These are phyloP conservation scores for Clanis bilineata DNA, from an alignment of 2,888 invertebrate species.

Conservation along the genomic window DNA sequence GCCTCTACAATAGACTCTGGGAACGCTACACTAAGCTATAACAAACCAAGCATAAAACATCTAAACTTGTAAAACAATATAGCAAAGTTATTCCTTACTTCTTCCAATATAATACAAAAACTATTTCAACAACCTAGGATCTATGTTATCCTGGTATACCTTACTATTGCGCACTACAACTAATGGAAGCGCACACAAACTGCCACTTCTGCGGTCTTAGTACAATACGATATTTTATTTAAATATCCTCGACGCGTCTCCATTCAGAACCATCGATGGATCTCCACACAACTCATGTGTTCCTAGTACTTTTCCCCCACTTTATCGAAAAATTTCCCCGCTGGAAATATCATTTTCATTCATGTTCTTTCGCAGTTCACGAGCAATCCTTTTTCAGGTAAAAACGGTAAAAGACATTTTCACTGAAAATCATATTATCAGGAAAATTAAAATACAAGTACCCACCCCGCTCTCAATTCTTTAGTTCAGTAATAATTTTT, in stretches of 20 bases:
- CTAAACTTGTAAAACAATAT: too few species aligned
- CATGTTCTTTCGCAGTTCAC: too few species aligned
- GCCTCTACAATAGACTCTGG: too few species aligned
- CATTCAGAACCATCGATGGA: conserved; percentile 10
- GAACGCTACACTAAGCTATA: too few species aligned
- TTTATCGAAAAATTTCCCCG: conserved; percentile 67
- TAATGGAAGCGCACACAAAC: conserved; percentile 19
- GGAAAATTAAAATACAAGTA: too few species aligned
- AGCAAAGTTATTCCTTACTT: neutral
- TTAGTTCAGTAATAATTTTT: too few species aligned
- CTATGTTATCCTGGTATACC: conserved; percentile 44
- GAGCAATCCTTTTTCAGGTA: too few species aligned
- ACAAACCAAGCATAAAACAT: too few species aligned
- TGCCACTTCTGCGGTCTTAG: conserved; percentile 47
- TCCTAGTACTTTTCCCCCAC: conserved; percentile 70
- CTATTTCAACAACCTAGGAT: conserved; percentile 22
- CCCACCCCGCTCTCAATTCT: too few species aligned
- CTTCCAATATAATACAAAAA: neutral
- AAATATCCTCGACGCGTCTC: conserved; percentile 33
- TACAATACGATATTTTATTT: conserved; percentile 53
- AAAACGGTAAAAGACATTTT: too few species aligned
- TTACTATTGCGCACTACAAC: conserved; percentile 59
- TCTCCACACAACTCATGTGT: conserved; percentile 34
- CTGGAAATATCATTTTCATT: too few species aligned
- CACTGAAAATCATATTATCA: too few species aligned